Base-by-base conservation (phyloP, 2,797 vertebrate genomes). In the Chaunax sp. region DNA sequence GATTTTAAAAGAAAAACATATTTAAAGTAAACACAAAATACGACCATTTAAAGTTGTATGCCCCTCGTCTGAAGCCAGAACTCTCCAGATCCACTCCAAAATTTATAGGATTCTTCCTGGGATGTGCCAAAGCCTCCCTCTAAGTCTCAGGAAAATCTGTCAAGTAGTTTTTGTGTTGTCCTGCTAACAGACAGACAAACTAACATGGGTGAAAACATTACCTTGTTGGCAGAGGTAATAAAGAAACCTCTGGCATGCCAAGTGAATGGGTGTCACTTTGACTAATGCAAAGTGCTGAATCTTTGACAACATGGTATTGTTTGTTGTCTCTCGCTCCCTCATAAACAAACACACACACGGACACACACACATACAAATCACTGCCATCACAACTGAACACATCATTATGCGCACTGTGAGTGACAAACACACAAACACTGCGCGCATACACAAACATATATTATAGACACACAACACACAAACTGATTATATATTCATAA, bases 401-500 rank as follows among this genome's bases (percentile, higher is more conserved):
- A 80, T 83, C 78, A 88, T 78, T 78, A 75, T 85, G 80, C 64
- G 38, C 23, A 64, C 66, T 28, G 72, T 82, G 88, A 88, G 84
- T 86, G 83, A 88, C 89, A 90, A 86, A 86, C 75, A 73, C 84
- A 81, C 73, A 76, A 70, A 79, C 65, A 47, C 62, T 1, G 51
- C 61, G 12, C 59, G 77, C 81, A 82, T 80, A 69, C 67, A 70
- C 74, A 84, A 81, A 83, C 69, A 54, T 11, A 38, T 69, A 73
- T 78, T 77, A 66, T 71, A 77, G 64, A 74, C 58, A 35, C 81
- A 81, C 76, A 82, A 84, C 85, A 86, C 83, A 85, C 54, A 47
- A 51, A 59, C 73, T 78, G 84, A 91, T 92, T 90, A 90, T 84
- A 87, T 82, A 90, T 92, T 90, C 87, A 92, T 87, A 88, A 90